phyloP scores from a whole-genome alignment of 1,140 invertebrate species.

The Drosophila watanabei region DNA sequence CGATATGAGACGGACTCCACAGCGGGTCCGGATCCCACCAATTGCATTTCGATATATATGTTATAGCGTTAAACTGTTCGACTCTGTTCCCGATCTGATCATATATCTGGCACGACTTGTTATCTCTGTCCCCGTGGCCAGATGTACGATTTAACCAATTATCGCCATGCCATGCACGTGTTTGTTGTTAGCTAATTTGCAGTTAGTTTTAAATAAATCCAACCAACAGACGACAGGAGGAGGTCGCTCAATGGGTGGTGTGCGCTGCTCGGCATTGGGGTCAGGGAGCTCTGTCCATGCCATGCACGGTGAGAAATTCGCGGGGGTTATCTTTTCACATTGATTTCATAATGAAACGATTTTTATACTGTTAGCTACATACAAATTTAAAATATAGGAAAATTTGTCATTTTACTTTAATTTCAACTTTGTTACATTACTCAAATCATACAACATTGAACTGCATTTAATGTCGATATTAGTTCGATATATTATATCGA shows the following conservation, averaged over 20 bases:
- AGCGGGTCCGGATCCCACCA: conserved; percentile 14
- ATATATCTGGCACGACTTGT: conserved; percentile 15
- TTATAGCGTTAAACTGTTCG: conserved; percentile 38
- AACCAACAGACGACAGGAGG: conserved; percentile 26
- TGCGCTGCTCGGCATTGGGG: conserved; percentile 2
- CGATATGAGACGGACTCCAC: conserved; percentile 16
- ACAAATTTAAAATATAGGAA: no score
- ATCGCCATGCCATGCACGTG: conserved; percentile 51
- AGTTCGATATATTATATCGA: no score
- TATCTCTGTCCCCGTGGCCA: conserved; percentile 7
- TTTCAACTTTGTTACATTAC: no score
- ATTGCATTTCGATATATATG: conserved; percentile 45
- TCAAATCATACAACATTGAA: no score
- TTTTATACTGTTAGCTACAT: no score
- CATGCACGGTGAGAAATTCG: conserved; percentile 9
- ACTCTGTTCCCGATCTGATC: conserved; percentile 9
- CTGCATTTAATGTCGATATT: no score
- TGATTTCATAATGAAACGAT: no score
- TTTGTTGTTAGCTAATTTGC: conserved; percentile 57
- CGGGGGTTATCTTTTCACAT: no score
- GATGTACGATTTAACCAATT: conserved; percentile 30
- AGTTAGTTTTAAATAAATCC: conserved; percentile 47
- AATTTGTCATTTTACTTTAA: no score
- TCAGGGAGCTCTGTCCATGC: background rate
- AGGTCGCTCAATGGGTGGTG: conserved; percentile 16